phyloP scores from a whole-genome alignment of 2,113 vertebrate genomes.

The Phalacrocorax pelagicus region DNA sequence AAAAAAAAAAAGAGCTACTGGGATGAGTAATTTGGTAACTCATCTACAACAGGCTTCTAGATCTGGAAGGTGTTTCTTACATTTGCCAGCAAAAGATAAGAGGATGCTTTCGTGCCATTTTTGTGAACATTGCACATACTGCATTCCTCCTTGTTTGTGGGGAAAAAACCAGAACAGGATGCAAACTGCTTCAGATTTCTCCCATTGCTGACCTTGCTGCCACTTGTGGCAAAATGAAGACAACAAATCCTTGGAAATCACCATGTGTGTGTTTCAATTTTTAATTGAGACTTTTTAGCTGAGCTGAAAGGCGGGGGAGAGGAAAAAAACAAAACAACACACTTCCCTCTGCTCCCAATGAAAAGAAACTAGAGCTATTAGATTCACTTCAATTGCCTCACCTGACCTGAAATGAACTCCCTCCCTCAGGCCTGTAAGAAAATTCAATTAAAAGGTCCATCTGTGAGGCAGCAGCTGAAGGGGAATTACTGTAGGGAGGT shows the following conservation, averaged over 20 bases:
- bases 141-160: background rate
- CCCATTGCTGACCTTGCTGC: slow-evolving; percentile 33
- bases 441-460: slow-evolving; percentile 84
- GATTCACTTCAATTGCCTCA: slow-evolving; percentile 80
- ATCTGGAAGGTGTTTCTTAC: background rate
- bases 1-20: background rate
- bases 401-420: slow-evolving; percentile 77
- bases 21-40: background rate
- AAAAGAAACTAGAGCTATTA: slow-evolving; percentile 70
- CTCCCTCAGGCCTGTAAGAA: slow-evolving; percentile 77
- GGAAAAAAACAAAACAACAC: slow-evolving; percentile 58
- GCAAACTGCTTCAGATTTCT: slow-evolving; percentile 48
- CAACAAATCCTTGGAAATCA: slow-evolving; percentile 67
- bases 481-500: slow-evolving; percentile 73
- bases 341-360: slow-evolving; percentile 47
- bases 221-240: slow-evolving; percentile 47
- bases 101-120: background rate
- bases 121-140: background rate
- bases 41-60: background rate
- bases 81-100: background rate
- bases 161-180: slow-evolving; percentile 32
- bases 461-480: slow-evolving; percentile 79
- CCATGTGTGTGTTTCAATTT: slow-evolving; percentile 70
- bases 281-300: slow-evolving; percentile 68
- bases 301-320: background rate